These are phyloP conservation scores for Drosophila murphyi DNA, from an alignment of 1,140 invertebrate species.

Conservation along the genomic window DNA sequence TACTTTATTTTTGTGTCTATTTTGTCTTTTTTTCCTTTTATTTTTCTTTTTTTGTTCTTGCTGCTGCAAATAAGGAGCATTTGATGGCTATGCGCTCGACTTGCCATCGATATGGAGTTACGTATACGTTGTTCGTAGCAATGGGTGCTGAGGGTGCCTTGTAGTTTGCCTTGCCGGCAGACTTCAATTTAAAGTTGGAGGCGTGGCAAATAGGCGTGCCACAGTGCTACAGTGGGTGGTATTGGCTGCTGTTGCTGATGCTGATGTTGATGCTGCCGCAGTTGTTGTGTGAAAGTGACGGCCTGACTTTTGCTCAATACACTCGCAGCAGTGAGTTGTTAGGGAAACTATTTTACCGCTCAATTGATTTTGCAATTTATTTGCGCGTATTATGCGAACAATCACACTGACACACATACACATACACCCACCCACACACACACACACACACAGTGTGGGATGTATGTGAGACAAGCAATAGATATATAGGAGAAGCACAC, in stretches of 20 bases:
- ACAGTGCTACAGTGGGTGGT: not conserved
- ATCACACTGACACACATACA: constrained; percentile 19
- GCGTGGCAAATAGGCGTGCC: constrained; percentile 24
- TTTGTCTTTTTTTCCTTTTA: not conserved
- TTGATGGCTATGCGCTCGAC: constrained; percentile 24
- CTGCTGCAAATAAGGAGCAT: constrained; percentile 1
- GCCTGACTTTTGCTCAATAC: constrained; percentile 55
- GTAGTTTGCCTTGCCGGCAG: constrained; percentile 20
- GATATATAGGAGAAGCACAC: constrained; percentile 30
- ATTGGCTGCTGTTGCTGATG: not conserved
- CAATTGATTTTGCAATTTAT: constrained; percentile 84
- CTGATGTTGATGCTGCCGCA: not conserved
- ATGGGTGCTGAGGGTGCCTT: not conserved
- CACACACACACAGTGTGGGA: not conserved
- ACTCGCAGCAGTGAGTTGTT: constrained; percentile 26
- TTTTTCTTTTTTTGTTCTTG: not conserved
- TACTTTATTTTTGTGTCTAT: not conserved
- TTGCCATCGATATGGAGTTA: constrained; percentile 7
- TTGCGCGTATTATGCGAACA: constrained; percentile 73
- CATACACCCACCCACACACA: not conserved
- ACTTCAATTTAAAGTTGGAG: constrained; percentile 29
- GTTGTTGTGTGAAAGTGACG: constrained; percentile 1
- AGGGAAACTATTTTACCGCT: constrained; percentile 83
- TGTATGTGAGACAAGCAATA: not conserved
- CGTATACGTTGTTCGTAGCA: not conserved